Evolutionary conservation across 1,140 invertebrate genomes (phyloP).

Genomic region (Holcopasites calliopsidis): DNA sequence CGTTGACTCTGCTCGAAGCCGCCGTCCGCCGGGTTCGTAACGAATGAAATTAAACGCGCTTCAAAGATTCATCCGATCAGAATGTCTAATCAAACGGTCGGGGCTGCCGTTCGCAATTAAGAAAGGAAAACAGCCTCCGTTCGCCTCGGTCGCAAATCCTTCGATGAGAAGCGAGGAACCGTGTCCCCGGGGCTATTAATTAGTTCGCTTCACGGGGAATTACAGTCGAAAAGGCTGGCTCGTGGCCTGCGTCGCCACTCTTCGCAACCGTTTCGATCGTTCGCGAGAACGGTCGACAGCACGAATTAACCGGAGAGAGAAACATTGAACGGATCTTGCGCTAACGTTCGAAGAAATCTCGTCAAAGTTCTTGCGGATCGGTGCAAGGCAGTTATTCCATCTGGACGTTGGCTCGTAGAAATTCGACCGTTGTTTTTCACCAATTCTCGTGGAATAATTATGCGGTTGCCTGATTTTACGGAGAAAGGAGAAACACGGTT

Average conservation of each 20-base stretch:
- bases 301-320: background rate
- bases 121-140: slow-evolving; percentile 18
- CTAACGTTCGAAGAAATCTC: background rate
- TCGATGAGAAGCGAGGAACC: background rate
- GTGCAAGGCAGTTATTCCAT: background rate
- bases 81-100: background rate
- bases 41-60: background rate
- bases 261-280: too few relatives aligned
- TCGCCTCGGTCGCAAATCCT: slow-evolving; percentile 1
- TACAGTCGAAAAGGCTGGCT: background rate
- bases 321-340: background rate
- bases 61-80: background rate
- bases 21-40: background rate
- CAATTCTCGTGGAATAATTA: background rate
- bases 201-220: slow-evolving; percentile 14
- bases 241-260: too few relatives aligned
- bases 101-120: slow-evolving; percentile 11
- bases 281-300: too few relatives aligned
- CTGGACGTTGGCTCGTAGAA: too few relatives aligned
- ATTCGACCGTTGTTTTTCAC: background rate
- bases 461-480: background rate
- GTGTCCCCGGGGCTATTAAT: background rate
- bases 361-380: background rate
- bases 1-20: too few relatives aligned
- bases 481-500: background rate